A percentile compares a stretch with the other conserved stretches of the same genome.
Conservation (phyloP, 2,797 vertebrate species). For the Acanthurus leucopareius region DNA sequence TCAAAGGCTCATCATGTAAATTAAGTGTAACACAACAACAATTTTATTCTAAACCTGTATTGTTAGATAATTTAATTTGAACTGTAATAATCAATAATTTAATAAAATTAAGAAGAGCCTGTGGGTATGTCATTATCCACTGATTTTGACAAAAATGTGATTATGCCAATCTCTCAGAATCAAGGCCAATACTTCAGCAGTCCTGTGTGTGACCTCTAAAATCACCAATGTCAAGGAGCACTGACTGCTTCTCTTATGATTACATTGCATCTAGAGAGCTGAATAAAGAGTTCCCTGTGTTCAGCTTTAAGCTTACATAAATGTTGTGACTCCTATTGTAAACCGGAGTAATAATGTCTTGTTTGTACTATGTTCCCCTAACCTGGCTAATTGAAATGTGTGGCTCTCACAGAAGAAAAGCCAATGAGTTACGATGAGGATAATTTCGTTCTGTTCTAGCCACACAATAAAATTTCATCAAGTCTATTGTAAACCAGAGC, state of each 20-base stretch:
- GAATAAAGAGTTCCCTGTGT: conserved; percentile 14
- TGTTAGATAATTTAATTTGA: conserved; percentile 31
- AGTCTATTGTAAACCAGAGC: conserved; percentile 69
- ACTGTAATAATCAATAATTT: conserved; percentile 56
- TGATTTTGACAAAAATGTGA: conserved; percentile 38
- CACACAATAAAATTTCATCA: conserved; percentile 70
- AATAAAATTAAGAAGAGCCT: conserved; percentile 29
- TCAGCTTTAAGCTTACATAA: conserved; percentile 46
- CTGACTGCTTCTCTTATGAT: conserved; percentile 15
- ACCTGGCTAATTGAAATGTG: conserved; percentile 72
- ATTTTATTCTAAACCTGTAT: conserved; percentile 29
- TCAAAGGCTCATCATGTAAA: conserved; percentile 31
- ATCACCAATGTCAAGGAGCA: conserved; percentile 30
- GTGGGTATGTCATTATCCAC: conserved; percentile 41
- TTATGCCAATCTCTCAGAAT: conserved; percentile 17
- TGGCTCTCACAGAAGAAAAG: conserved; percentile 44
- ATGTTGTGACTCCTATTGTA: conserved; percentile 50
- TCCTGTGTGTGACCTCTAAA: conserved; percentile 58
- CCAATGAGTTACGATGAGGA: conserved; percentile 57
- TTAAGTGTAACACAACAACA: conserved; percentile 28
- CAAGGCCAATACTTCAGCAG: conserved; percentile 15
- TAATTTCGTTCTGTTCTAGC: conserved; percentile 66
- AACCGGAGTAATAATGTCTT: conserved; percentile 65
- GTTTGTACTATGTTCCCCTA: conserved; percentile 60
- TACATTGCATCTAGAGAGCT: conserved; percentile 5